Evolutionary conservation across 2,797 vertebrate species (phyloP).

Genomic region (Esox masquinongy): DNA sequence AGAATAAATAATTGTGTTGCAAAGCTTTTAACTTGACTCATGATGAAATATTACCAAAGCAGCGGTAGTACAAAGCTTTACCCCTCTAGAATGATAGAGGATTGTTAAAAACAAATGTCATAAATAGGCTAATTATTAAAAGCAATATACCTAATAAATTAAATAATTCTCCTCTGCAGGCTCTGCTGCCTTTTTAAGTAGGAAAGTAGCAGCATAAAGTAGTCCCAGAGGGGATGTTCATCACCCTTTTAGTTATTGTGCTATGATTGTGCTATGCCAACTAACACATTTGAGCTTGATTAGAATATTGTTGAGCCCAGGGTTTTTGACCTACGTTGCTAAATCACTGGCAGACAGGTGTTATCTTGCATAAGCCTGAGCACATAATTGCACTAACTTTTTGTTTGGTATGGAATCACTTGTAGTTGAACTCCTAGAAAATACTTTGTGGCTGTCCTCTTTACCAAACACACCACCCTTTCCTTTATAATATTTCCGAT

Average conservation of each 20-base stretch:
- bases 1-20: constrained; percentile 30
- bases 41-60: constrained; percentile 8
- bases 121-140: not conserved
- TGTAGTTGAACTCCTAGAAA: not conserved
- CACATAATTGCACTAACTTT: not conserved
- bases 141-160: not conserved
- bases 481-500: not conserved
- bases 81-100: constrained; percentile 5
- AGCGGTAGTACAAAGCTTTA: not conserved
- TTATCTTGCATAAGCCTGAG: not conserved
- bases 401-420: not conserved
- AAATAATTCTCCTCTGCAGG: not conserved
- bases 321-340: constrained; percentile 40
- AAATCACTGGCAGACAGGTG: constrained; percentile 15
- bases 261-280: constrained; percentile 7
- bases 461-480: not conserved
- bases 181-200: not conserved
- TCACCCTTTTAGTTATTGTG: not conserved
- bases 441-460: not conserved
- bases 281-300: constrained; percentile 40
- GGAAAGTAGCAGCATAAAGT: not conserved
- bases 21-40: constrained; percentile 36
- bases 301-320: constrained; percentile 34
- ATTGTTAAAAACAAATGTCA: not conserved
- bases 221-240: not conserved